phyloP scores from a whole-genome alignment of 2,113 vertebrate species.

The Prochilodus magdalenae region DNA sequence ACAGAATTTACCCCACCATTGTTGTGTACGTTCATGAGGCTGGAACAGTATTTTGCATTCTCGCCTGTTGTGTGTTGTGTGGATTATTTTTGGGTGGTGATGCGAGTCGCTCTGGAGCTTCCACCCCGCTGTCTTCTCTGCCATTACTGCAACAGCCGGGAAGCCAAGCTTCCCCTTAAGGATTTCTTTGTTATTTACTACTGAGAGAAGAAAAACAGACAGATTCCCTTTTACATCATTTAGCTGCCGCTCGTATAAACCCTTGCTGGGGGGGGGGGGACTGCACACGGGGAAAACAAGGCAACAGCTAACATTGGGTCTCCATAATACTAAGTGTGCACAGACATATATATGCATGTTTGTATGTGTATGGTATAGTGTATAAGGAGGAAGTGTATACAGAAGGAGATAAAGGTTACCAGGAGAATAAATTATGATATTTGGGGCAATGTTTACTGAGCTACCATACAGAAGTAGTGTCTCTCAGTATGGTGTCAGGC shows the following conservation, averaged over 20 bases:
- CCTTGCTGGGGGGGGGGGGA: not conserved
- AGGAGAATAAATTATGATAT: no score
- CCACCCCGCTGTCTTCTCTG: slow-evolving; percentile 69
- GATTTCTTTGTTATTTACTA: slow-evolving; percentile 58
- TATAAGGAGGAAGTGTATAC: no score
- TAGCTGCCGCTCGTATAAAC: slow-evolving; percentile 56
- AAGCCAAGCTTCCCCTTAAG: slow-evolving; percentile 58
- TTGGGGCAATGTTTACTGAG: no score
- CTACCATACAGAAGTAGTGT: no score
- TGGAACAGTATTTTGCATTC: not conserved
- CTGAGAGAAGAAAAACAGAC: slow-evolving; percentile 64
- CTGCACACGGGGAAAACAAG: not conserved
- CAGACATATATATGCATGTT: no score
- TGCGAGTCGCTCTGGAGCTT: slow-evolving; percentile 42
- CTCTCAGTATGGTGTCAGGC: no score
- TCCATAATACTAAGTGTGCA: no score
- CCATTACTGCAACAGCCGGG: slow-evolving; percentile 59
- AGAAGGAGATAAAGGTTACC: no score
- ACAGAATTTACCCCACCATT: no score
- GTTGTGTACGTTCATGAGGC: not conserved
- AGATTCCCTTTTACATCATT: slow-evolving; percentile 71
- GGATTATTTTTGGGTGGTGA: slow-evolving; percentile 31
- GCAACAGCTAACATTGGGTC: not conserved
- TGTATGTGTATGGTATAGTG: no score
- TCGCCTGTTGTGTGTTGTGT: slow-evolving; percentile 44